Evolutionary conservation across 2,797 vertebrate species (phyloP), one percentile per base, ranked within the genome.

Genomic region (Eutrigla gurnardus): DNA sequence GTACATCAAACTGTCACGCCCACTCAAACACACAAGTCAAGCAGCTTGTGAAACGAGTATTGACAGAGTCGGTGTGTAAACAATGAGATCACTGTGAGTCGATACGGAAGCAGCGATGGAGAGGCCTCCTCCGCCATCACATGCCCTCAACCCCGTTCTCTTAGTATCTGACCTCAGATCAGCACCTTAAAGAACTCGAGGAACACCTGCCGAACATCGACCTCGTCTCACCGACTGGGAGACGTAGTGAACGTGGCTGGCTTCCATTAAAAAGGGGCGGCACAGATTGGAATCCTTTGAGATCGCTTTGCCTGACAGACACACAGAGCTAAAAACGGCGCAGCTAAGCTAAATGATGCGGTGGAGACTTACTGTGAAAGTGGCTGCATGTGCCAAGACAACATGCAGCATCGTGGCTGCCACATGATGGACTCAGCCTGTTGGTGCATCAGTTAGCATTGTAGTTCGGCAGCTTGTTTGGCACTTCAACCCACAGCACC

Each of bases 1-100:
- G 12, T 43, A 7, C 53, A 54, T 37, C 4, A n/a, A 53, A 17
- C 64, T 5, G 33, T 65, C 64, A 77, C 43, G 15, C 67, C 52
- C 59, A 37, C 58, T 60, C 33, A 73, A 70, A 77, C 49, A 66
- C 37, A 61, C 68, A 47, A 37, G 10, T 18, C 13, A 61, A 4
- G 33, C 62, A 18, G 7, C 39, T 70, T 12, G 4, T 52, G 40
- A 49, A 55, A 39, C 18, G 9, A n/a, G 50, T 60, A 15, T 53
- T 70, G 66, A 63, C 57, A 40, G 50, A 58, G 43, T 18, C 25
- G 11, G 58, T 65, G 67, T 74, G 46, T 58, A 74, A 78, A 75
- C 70, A 58, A 14, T 46, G 75, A 78, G 64, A 12, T 68, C 58
- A 65, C 37, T 2, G 42, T 17, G 36, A 75, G 59, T 60, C 35